Evolutionary conservation across 2,113 vertebrate species (phyloP).

Genomic region (Chaenocephalus aceratus): DNA sequence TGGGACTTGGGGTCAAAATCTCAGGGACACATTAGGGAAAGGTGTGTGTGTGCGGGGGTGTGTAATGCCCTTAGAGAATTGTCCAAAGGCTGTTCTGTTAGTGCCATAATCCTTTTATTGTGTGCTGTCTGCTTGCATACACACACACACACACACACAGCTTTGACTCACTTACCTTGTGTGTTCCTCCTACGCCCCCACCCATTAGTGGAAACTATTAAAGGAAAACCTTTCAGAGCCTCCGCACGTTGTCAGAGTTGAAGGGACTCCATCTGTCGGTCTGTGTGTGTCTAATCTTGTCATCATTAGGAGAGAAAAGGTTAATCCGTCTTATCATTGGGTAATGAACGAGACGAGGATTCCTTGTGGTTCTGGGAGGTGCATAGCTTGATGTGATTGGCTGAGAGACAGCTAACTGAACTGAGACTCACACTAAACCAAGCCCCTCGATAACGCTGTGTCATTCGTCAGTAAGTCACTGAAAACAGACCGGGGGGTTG

Average conservation of each 20-base stretch:
- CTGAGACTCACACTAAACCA: conserved; percentile 17
- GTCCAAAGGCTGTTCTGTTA: conserved; percentile 1
- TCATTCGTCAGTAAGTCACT: conserved; percentile 55
- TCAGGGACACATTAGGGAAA: conserved; percentile 43
- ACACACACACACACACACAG: conserved; percentile 1
- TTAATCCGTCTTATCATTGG: conserved; percentile 60
- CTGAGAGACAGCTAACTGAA: conserved; percentile 19
- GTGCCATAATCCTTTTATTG: neutral
- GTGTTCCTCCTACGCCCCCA: neutral
- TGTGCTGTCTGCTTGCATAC: conserved; percentile 6
- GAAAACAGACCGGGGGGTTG: neutral
- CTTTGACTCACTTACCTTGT: neutral
- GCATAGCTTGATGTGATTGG: conserved; percentile 54
- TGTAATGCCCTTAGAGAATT: conserved; percentile 23
- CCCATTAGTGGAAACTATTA: neutral
- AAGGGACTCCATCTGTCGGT: conserved; percentile 32
- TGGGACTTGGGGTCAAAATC: conserved; percentile 58
- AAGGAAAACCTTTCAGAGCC: neutral
- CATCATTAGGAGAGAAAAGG: conserved; percentile 57
- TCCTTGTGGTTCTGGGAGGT: conserved; percentile 40
- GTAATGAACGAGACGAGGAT: neutral
- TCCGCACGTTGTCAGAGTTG: conserved; percentile 11
- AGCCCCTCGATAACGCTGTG: conserved; percentile 14
- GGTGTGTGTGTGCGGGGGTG: neutral
- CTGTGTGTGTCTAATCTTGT: conserved; percentile 54